Evolutionary conservation across 1,140 invertebrate genomes (phyloP).

Genomic region (Zaprionus capensis): DNA sequence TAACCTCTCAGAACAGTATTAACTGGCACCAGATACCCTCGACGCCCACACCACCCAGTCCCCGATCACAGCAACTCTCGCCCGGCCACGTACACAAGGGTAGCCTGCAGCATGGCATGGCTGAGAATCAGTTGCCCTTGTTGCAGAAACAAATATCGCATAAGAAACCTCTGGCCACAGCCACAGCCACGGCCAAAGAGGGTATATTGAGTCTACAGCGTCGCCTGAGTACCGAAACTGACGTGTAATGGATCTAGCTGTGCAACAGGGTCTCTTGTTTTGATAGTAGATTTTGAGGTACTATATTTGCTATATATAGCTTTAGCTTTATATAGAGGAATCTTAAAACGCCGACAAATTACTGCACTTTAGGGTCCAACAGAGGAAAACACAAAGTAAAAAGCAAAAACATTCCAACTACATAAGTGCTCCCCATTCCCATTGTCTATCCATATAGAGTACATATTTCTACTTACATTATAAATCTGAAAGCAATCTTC

Average conservation of each 20-base stretch:
- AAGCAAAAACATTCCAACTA: conserved; percentile 28
- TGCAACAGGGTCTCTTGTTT: background rate
- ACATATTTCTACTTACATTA: background rate
- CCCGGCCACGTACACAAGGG: conserved; percentile 28
- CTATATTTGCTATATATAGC: conserved; percentile 12
- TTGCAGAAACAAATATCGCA: conserved; percentile 68
- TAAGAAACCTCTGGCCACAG: conserved; percentile 55
- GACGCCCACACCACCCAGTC: conserved; percentile 73
- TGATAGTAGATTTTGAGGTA: conserved; percentile 5
- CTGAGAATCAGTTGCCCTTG: conserved; percentile 26
- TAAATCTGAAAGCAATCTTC: conserved; percentile 23
- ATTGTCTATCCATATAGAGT: conserved; percentile 46
- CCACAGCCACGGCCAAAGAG: conserved; percentile 33
- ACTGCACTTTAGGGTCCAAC: conserved; percentile 52
- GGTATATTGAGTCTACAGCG: conserved; percentile 30
- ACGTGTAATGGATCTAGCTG: conserved; percentile 55
- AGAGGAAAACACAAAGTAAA: conserved; percentile 25
- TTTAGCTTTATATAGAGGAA: background rate
- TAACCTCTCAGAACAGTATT: conserved; percentile 85
- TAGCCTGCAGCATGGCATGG: conserved; percentile 44
- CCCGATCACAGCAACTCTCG: conserved; percentile 68
- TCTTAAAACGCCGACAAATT: conserved; percentile 16
- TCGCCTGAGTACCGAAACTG: conserved; percentile 67
- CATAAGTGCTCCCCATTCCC: conserved; percentile 52
- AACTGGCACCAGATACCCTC: conserved; percentile 82